A percentile compares a stretch with the other conserved stretches of the same genome.
phyloP scores from a whole-genome alignment of 2,113 vertebrate genomes.

The Phoxinus phoxinus region DNA sequence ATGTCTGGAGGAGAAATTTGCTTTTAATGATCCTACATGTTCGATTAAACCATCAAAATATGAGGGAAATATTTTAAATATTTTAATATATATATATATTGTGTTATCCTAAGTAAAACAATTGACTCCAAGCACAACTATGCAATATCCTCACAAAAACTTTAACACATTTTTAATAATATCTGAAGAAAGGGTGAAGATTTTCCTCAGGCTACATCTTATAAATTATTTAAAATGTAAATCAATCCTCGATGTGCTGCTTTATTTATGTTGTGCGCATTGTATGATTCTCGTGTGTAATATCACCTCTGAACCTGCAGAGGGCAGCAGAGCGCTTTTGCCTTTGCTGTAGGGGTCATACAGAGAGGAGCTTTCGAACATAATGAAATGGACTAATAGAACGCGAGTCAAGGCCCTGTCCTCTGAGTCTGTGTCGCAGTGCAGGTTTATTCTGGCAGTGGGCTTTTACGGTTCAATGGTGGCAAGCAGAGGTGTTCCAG shows the following conservation, averaged over 20 bases:
- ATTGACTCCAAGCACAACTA: too few relatives aligned
- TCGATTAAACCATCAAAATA: too few relatives aligned
- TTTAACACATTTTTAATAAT: too few relatives aligned
- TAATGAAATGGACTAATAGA: conserved; percentile 19
- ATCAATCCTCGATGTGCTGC: background rate
- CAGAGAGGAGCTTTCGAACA: conserved; percentile 10
- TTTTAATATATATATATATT: too few relatives aligned
- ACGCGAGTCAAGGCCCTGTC: conserved; percentile 27
- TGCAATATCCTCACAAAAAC: too few relatives aligned
- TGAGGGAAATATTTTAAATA: too few relatives aligned
- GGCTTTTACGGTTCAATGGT: conserved; percentile 20
- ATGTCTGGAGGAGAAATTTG: too few relatives aligned
- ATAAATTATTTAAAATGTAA: background rate
- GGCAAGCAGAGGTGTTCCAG: background rate
- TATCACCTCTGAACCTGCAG: conserved; percentile 25
- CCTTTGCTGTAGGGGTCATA: background rate
- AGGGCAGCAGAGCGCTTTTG: conserved; percentile 44
- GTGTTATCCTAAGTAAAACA: too few relatives aligned
- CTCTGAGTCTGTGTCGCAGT: conserved; percentile 44
- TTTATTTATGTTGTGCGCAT: background rate
- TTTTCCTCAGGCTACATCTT: too few relatives aligned
- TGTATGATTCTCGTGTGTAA: background rate
- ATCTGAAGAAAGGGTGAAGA: too few relatives aligned
- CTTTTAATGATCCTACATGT: too few relatives aligned
- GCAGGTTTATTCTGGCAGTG: conserved; percentile 32